Conservation (phyloP, 1,140 invertebrate species). For the Aphidius gifuensis region DNA sequence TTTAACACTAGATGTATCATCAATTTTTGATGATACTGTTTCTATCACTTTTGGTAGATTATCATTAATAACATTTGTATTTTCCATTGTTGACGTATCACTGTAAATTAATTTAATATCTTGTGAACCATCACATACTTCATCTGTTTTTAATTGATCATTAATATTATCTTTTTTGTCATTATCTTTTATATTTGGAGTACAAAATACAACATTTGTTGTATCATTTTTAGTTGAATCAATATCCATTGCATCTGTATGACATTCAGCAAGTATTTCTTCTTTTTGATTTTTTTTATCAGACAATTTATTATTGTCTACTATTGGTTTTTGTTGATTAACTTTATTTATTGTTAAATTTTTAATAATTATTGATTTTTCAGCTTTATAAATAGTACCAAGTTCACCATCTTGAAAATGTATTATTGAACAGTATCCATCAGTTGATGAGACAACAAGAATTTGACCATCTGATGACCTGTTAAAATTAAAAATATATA, state of each 20-base stretch:
- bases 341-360: slow-evolving; percentile 12
- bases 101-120: slow-evolving; percentile 68
- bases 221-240: slow-evolving; percentile 39
- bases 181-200: slow-evolving; percentile 28
- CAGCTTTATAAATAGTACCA: slow-evolving; percentile 63
- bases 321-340: neutral
- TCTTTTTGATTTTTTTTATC: slow-evolving; percentile 30
- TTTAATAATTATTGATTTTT: slow-evolving; percentile 19
- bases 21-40: too few relatives aligned
- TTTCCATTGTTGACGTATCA: slow-evolving; percentile 35
- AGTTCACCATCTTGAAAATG: slow-evolving; percentile 81
- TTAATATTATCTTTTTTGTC: slow-evolving; percentile 26
- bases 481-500: slow-evolving; percentile 24
- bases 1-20: too few relatives aligned
- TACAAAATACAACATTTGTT: too few relatives aligned
- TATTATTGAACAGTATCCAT: slow-evolving; percentile 92
- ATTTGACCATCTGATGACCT: slow-evolving; percentile 80
- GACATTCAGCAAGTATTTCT: slow-evolving; percentile 33
- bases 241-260: slow-evolving; percentile 50
- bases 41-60: too few relatives aligned
- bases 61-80: neutral
- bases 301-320: slow-evolving; percentile 36
- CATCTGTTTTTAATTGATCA: slow-evolving; percentile 17
- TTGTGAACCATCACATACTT: slow-evolving; percentile 47
- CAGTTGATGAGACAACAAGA: slow-evolving; percentile 86